phyloP scores from a whole-genome alignment of 2,888 invertebrate genomes.

The Dermolepida albohirtum region DNA sequence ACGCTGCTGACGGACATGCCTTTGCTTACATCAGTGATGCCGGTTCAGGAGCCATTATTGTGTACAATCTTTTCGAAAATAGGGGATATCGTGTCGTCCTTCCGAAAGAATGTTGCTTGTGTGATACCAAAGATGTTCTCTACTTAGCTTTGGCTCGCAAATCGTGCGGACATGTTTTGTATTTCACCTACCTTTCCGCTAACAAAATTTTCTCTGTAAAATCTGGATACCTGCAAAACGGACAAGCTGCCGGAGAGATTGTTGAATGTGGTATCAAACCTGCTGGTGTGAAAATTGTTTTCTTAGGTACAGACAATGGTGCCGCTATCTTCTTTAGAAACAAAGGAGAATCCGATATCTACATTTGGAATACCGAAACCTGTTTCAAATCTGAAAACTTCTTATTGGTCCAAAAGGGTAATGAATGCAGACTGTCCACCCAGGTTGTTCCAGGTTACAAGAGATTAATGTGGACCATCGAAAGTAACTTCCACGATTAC shows the following conservation, averaged over 20 bases:
- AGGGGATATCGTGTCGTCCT: slow-evolving; percentile 71
- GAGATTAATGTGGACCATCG: slow-evolving; percentile 73
- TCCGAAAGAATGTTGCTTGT: slow-evolving; percentile 66
- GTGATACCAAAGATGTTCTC: slow-evolving; percentile 68
- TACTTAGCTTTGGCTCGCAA: slow-evolving; percentile 70
- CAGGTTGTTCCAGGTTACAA: slow-evolving; percentile 72
- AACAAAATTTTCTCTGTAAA: slow-evolving; percentile 70
- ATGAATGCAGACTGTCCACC: slow-evolving; percentile 71
- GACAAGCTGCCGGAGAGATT: slow-evolving; percentile 69
- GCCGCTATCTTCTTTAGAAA: slow-evolving; percentile 72
- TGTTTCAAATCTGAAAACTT: slow-evolving; percentile 70
- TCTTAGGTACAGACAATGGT: slow-evolving; percentile 73
- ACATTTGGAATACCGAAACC: slow-evolving; percentile 73
- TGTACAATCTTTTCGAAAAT: slow-evolving; percentile 67
- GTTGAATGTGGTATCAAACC: slow-evolving; percentile 71
- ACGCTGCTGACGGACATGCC: slow-evolving; percentile 66
- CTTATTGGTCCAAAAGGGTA: slow-evolving; percentile 70
- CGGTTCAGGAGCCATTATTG: slow-evolving; percentile 64
- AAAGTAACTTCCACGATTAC: slow-evolving; percentile 76
- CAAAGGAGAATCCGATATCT: slow-evolving; percentile 72
- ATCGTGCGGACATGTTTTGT: slow-evolving; percentile 67
- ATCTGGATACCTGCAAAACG: slow-evolving; percentile 67
- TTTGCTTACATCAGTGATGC: slow-evolving; percentile 68
- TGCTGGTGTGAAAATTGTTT: slow-evolving; percentile 66
- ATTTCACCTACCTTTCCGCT: slow-evolving; percentile 72